Conservation (phyloP, 2,797 vertebrate genomes). For the Pygocentrus nattereri region DNA sequence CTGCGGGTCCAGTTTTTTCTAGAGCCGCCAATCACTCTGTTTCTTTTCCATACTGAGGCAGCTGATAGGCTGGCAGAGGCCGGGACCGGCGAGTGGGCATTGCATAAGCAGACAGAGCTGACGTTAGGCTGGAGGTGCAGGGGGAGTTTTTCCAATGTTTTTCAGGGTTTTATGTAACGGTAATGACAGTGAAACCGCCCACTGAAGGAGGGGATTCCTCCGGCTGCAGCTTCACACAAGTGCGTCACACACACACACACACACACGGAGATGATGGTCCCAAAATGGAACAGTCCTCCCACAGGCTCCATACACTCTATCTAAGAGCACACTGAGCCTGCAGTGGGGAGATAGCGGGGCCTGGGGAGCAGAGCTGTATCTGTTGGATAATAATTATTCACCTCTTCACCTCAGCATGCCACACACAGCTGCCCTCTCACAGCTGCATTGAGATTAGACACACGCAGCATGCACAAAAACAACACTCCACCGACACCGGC, state of each 20-base stretch:
- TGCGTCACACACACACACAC: neutral
- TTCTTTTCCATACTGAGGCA: neutral
- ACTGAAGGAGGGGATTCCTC: conserved; percentile 38
- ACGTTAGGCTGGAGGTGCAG: neutral
- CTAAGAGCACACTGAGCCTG: neutral
- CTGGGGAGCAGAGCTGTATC: neutral
- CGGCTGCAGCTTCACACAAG: neutral
- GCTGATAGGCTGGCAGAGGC: neutral
- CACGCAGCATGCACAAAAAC: conserved; percentile 4
- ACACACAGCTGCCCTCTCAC: conserved; percentile 24
- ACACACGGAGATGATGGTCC: neutral
- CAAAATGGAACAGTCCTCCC: neutral
- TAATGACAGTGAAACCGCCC: conserved; percentile 35
- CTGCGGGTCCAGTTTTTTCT: neutral
- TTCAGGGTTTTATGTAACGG: conserved; percentile 31
- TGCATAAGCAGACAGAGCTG: neutral
- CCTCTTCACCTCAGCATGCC: conserved; percentile 13
- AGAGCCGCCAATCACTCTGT: neutral
- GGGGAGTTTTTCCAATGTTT: neutral
- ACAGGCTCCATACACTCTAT: neutral
- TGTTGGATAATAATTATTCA: conserved; percentile 26
- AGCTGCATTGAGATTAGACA: neutral
- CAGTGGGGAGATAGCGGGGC: neutral
- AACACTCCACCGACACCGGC: neutral
- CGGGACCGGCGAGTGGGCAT: neutral